Base-by-base conservation (phyloP, 2,113 vertebrate species). In the Paramormyrops kingsleyae region DNA sequence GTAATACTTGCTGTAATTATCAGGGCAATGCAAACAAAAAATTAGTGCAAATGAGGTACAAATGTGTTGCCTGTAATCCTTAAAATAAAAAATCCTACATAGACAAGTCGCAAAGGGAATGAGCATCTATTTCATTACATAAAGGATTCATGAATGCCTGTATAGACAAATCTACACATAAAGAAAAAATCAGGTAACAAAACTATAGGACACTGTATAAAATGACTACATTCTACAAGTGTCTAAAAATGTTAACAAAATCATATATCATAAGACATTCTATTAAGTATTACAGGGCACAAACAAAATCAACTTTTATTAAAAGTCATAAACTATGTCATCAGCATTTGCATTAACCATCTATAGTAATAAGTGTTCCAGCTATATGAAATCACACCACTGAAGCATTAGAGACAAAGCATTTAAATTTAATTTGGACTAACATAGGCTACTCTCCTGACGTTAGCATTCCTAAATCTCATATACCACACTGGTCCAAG, bases 281-380 rank as follows among this genome's bases (percentile, higher is more conserved):
- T 21, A 80, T 19, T 17, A 42, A 80, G 35, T 42, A 35, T 80
- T 80, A 80, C 74, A 80, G 74, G 74, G 74, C 74, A 42, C 74
- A 80, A 80, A 80, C 35, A 80, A 80, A 80, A 80, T 80, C 74
- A 80, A 80, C 74, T 42, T 42, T 80, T 42, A 80, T 80, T 80
- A 80, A 80, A 80, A 80, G 31, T 80, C 17, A 80, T 80, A 80
- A 42, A 80, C 13, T 80, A 80, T 80, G 74, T 35, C 31, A 80
- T 80, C 10, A 80, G 31, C 35, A 42, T 80, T 80, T 80, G 74
- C 62, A 70, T 70, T 70, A 80, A 80, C 35, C 31, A 39, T 80
- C 35, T 80, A 42, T 39, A 80, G 31, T 80, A 42, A 80, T 80
- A 70, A 70, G 31, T 42, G 74, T 80, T 80, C 74, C 74, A 80